Evolutionary conservation across 2,797 vertebrate species (phyloP).

Genomic region (Bufotes viridis): DNA sequence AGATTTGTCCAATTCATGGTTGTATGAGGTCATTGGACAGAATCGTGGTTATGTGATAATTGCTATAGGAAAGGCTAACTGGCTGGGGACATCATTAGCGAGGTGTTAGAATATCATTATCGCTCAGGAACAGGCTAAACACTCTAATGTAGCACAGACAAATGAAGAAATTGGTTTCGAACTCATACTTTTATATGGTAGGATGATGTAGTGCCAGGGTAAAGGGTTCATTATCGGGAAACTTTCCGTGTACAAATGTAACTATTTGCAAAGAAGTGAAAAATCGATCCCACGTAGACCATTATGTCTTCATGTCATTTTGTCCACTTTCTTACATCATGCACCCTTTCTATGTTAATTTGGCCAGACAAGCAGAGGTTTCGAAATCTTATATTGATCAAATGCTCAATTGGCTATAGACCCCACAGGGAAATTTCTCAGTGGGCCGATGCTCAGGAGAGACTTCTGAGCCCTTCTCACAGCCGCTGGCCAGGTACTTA

Average conservation of each 20-base stretch:
- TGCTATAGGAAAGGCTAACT: not conserved
- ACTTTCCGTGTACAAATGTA: not conserved
- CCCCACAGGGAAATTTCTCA: too few relatives aligned
- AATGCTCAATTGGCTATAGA: too few relatives aligned
- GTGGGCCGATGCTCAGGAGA: too few relatives aligned
- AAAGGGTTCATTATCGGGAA: not conserved
- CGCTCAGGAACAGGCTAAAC: not conserved
- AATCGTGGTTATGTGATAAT: not conserved
- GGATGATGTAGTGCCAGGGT: not conserved
- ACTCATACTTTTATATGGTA: not conserved
- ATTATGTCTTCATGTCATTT: not conserved
- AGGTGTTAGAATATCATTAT: constrained; percentile 15
- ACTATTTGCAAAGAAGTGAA: not conserved
- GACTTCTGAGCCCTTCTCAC: too few relatives aligned
- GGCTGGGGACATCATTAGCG: constrained; percentile 23
- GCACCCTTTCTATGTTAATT: not conserved
- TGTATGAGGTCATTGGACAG: not conserved
- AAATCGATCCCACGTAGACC: not conserved
- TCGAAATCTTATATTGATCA: not conserved
- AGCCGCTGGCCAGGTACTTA: too few relatives aligned
- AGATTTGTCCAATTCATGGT: not conserved
- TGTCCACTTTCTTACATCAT: not conserved
- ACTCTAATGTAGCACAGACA: not conserved
- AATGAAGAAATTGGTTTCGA: not conserved
- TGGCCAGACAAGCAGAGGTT: too few relatives aligned